Evolutionary conservation across 2,113 vertebrate species (phyloP).

Genomic region (Galbula dea): DNA sequence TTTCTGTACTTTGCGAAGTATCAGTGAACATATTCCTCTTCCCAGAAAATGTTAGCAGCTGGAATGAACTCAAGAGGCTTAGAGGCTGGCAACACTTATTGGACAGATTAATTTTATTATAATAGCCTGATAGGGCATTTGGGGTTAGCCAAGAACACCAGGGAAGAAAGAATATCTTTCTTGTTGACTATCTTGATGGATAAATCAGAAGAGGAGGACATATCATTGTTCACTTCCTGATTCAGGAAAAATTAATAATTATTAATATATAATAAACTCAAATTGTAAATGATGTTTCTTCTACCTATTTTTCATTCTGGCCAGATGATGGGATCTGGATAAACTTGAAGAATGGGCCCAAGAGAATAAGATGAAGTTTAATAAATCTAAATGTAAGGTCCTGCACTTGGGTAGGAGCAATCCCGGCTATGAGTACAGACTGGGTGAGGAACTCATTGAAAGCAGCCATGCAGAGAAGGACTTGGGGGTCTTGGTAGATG

Average conservation of each 20-base stretch:
- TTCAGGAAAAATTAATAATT: not conserved
- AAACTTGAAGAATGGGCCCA: too few species aligned
- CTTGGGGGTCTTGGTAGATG: too few species aligned
- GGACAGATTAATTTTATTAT: not conserved
- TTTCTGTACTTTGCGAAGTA: not conserved
- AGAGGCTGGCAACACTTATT: not conserved
- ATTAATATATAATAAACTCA: not conserved
- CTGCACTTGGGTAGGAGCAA: too few species aligned
- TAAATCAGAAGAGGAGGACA: not conserved
- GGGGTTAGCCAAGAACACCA: not conserved
- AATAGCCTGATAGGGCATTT: not conserved
- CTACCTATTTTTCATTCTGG: not conserved
- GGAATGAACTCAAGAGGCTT: not conserved
- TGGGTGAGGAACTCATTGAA: too few species aligned
- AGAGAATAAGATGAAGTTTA: too few species aligned
- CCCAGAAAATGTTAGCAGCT: not conserved
- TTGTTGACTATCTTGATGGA: not conserved
- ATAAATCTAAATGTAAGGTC: too few species aligned
- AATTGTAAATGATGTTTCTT: not conserved
- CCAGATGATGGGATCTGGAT: too few species aligned
- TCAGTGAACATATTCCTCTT: not conserved
- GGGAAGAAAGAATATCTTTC: not conserved
- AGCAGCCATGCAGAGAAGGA: too few species aligned
- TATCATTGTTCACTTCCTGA: not conserved
- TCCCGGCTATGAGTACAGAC: too few species aligned